Conservation (phyloP, 2,888 invertebrate genomes). For the Siphonodentalium dalli region DNA sequence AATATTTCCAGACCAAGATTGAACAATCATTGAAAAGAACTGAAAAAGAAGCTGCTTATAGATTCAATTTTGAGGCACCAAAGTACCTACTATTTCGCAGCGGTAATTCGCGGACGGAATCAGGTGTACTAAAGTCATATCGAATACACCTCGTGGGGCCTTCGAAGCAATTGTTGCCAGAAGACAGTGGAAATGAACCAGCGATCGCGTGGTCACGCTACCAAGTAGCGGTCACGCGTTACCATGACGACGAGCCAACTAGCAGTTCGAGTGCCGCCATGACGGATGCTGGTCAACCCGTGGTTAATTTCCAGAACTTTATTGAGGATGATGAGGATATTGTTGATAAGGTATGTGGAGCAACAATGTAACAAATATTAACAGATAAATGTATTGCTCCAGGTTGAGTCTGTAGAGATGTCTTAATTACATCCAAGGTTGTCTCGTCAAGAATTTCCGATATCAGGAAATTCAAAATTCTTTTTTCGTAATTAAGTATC, state of each 20-base stretch:
- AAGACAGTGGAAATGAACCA: constrained; percentile 36
- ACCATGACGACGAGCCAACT: constrained; percentile 41
- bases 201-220: constrained; percentile 50
- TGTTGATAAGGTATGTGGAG: constrained; percentile 46
- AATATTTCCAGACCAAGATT: constrained; percentile 34
- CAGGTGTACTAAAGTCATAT: constrained; percentile 42
- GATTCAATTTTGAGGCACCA: constrained; percentile 48
- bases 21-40: constrained; percentile 26
- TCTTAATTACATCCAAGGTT: too few species aligned
- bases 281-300: constrained; percentile 38
- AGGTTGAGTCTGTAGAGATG: too few species aligned
- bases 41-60: constrained; percentile 45
- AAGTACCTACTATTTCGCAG: constrained; percentile 52
- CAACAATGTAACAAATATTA: too few species aligned
- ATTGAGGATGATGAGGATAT: constrained; percentile 46
- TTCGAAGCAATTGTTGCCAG: constrained; percentile 41
- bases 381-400: too few species aligned
- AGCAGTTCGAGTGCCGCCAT: constrained; percentile 47
- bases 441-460: too few species aligned
- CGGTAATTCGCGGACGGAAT: constrained; percentile 29
- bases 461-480: too few species aligned
- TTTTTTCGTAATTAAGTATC: too few species aligned
- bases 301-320: constrained; percentile 42
- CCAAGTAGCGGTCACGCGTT: constrained; percentile 47
- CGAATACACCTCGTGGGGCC: constrained; percentile 39